phyloP scores from a whole-genome alignment of 2,113 vertebrate genomes.

The Taurulus bubalis region DNA sequence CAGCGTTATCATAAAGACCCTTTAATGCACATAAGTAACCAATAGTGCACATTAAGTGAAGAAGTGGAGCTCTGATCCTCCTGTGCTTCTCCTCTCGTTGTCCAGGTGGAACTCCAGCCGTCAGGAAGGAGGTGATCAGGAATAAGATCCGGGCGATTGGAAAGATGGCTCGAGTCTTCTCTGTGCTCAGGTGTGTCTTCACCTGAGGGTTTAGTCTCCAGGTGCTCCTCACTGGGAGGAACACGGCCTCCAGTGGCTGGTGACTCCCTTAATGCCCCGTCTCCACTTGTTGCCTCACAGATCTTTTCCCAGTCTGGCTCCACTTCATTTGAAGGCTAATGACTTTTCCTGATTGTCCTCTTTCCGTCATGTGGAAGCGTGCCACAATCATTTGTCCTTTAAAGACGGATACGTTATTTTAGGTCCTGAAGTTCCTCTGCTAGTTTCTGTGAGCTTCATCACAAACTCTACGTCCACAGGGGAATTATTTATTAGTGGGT shows the following conservation, averaged over 20 bases:
- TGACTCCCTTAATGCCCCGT: too few relatives aligned
- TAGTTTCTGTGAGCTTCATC: too few relatives aligned
- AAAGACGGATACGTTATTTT: too few relatives aligned
- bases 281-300: not conserved
- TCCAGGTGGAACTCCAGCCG: conserved; percentile 91
- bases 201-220: not conserved
- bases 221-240: too few relatives aligned
- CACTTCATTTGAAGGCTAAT: conserved; percentile 64
- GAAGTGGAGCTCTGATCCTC: too few relatives aligned
- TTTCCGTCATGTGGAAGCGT: conserved; percentile 60
- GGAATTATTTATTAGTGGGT: too few relatives aligned
- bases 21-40: too few relatives aligned
- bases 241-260: too few relatives aligned
- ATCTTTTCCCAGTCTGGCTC: conserved; percentile 18
- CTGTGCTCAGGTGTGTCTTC: conserved; percentile 92
- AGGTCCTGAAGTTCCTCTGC: too few relatives aligned
- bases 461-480: too few relatives aligned
- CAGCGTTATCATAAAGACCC: too few relatives aligned
- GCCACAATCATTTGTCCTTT: conserved; percentile 45
- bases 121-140: conserved; percentile 97
- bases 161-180: conserved; percentile 99
- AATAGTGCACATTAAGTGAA: too few relatives aligned
- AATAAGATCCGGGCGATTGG: conserved; percentile 99
- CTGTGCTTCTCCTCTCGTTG: not conserved
- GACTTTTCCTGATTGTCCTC: conserved; percentile 61